phyloP scores from a whole-genome alignment of 1,140 invertebrate genomes.

The Neomicropteryx cornuta region DNA sequence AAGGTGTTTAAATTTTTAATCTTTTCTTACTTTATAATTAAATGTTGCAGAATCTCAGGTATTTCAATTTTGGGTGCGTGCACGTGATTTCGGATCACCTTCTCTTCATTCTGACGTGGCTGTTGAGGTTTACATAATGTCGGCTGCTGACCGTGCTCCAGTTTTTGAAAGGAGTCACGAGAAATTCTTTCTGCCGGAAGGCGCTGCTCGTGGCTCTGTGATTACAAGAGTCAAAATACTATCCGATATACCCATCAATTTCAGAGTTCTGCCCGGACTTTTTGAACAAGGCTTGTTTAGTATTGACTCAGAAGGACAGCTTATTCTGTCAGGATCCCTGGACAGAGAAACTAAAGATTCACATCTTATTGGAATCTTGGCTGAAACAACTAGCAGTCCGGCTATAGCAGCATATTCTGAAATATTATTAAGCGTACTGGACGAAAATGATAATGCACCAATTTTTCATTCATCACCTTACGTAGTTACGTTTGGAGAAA shows the following conservation, averaged over 20 bases:
- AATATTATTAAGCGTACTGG: slow-evolving; percentile 69
- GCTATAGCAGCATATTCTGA: slow-evolving; percentile 60
- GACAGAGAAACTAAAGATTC: slow-evolving; percentile 65
- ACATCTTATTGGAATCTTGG: slow-evolving; percentile 66
- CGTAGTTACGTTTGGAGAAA: slow-evolving; percentile 65
- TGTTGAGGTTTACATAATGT: slow-evolving; percentile 67
- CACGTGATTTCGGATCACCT: slow-evolving; percentile 63
- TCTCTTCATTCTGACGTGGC: slow-evolving; percentile 64
- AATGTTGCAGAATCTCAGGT: slow-evolving; percentile 66
- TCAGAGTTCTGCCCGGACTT: slow-evolving; percentile 50
- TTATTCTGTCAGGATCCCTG: slow-evolving; percentile 57
- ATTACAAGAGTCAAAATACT: slow-evolving; percentile 51
- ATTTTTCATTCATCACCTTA: slow-evolving; percentile 78
- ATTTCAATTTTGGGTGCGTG: slow-evolving; percentile 83
- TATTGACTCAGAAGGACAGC: slow-evolving; percentile 61
- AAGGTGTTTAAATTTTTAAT: slow-evolving; percentile 2
- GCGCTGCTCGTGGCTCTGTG: slow-evolving; percentile 51
- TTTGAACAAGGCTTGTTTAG: slow-evolving; percentile 56
- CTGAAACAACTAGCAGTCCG: slow-evolving; percentile 68
- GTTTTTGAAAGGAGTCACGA: slow-evolving; percentile 58
- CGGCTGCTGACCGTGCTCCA: slow-evolving; percentile 54
- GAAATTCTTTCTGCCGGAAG: slow-evolving; percentile 72
- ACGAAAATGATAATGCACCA: slow-evolving; percentile 86
- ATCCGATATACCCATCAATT: slow-evolving; percentile 30
- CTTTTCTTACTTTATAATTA: too few species aligned